Base-by-base conservation (phyloP, 2,113 vertebrate genomes). In the Xiphophorus hellerii region DNA sequence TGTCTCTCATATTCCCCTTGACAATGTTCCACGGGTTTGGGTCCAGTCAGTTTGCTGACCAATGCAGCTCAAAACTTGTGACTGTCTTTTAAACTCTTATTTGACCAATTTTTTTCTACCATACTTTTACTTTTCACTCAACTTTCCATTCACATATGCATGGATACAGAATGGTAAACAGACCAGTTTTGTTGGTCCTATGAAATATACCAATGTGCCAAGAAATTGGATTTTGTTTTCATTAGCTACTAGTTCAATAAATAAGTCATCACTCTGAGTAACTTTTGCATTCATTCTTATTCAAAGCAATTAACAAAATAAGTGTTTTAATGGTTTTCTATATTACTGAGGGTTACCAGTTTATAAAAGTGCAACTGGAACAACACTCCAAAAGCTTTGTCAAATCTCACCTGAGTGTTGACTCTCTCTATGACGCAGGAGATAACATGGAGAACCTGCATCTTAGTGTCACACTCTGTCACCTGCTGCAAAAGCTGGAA, bases 351-450 rank as follows among this genome's bases (percentile, higher is more conserved):
- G 14, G 14, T 13, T 15, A 42, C 39, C 39, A 15, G 1, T 42
- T 15, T 7, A 48, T 6, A 48, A 48, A 48, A 63, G 29, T 15
- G 20, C 13, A 63, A 63, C 9, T 25, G 25, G 64, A 44, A 5
- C n/a, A 15, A 44, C 22, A 37, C 25, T 29, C 10, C 2, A 67
- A 69, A 30, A 51, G 25, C 14, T 9, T 51, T 13, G 27, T 13
- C 4, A 66, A 31, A 73, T 77, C 84, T 93, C 94, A 99, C 98
- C 97, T 99, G 98, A 62, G 95, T 89, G 81, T 94, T 96, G 69
- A 99, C 98, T 94, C 97, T 95, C 92, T 99, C 98, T 22, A 99
- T 98, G 87, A 99, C 96, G 77, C 97, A 99, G 79, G 98, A 99
- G 66, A 99, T 95, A 80, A 99, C 97, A 14, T 99, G 97, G 82